Conservation (phyloP, 37 sponge, comb jelly and placozoan genomes). For the Theonella swinhoei region DNA sequence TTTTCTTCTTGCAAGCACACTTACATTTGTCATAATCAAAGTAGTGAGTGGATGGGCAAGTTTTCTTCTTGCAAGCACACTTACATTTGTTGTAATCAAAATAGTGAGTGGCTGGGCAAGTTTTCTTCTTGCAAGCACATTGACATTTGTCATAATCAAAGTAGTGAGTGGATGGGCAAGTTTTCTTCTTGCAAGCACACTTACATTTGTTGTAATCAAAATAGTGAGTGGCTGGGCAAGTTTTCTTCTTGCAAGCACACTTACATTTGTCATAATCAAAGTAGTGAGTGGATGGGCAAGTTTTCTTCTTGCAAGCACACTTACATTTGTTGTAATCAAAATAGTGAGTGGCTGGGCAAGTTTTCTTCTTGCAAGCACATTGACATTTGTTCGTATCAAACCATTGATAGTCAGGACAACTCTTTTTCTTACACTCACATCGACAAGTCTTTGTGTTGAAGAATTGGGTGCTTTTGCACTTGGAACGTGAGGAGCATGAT, state of each 20-base stretch:
- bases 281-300: background rate
- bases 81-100: background rate
- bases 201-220: conserved; percentile 7
- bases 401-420: background rate
- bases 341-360: background rate
- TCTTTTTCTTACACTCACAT: background rate
- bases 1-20: background rate
- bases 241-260: background rate
- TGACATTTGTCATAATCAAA: background rate
- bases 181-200: conserved; percentile 11
- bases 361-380: background rate
- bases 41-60: no score
- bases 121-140: background rate
- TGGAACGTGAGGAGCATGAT: background rate
- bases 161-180: background rate
- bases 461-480: conserved; percentile 2
- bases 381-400: background rate
- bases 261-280: conserved; percentile 35
- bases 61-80: background rate
- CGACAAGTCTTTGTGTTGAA: background rate
- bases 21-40: no score
- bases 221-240: background rate
- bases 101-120: background rate
- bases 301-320: background rate
- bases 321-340: no score